phyloP scores from a whole-genome alignment of 2,797 vertebrate species.

The Darevskia nairensis region DNA sequence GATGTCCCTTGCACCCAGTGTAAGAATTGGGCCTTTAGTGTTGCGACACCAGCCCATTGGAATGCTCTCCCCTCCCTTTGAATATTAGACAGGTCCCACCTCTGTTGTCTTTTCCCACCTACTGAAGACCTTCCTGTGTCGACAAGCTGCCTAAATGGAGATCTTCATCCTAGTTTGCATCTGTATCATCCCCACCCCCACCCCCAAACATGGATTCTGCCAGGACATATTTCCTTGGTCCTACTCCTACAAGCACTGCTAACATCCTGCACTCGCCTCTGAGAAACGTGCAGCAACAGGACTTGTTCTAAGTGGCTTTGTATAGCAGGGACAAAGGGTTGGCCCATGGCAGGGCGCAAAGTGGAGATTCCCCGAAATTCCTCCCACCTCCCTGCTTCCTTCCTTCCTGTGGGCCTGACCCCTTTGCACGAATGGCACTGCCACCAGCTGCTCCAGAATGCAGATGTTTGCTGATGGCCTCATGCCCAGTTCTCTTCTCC shows the following conservation, averaged over 20 bases:
- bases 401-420: background rate
- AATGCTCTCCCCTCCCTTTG: too few species aligned
- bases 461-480: constrained; percentile 24
- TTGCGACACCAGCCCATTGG: too few species aligned
- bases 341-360: background rate
- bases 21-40: too few species aligned
- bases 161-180: too few species aligned
- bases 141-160: too few species aligned
- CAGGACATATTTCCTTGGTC: background rate
- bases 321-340: too few species aligned
- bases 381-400: background rate
- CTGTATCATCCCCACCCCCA: too few species aligned
- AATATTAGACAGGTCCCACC: too few species aligned
- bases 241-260: background rate
- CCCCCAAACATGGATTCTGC: background rate
- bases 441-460: constrained; percentile 1
- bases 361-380: background rate
- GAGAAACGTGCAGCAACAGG: too few species aligned
- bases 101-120: too few species aligned
- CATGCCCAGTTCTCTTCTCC: background rate
- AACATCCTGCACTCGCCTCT: background rate
- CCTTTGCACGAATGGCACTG: background rate
- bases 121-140: too few species aligned
- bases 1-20: too few species aligned
- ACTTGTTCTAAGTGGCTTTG: background rate